phyloP scores from a whole-genome alignment of 2,113 vertebrate genomes.

The Dipodomys stephensi region DNA sequence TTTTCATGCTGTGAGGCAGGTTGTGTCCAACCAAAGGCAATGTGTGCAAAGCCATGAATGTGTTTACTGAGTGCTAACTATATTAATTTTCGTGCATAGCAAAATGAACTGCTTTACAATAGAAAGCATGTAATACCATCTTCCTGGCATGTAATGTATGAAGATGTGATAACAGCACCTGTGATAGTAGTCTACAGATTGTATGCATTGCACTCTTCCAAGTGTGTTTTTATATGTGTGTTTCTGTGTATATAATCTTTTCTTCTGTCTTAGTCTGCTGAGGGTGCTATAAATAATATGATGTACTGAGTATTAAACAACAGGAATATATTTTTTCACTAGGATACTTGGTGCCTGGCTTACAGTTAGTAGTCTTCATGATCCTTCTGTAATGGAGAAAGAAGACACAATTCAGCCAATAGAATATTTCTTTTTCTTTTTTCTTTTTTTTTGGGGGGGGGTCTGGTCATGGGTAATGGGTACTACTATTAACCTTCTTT shows the following conservation, averaged over 20 bases:
- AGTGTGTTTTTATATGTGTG: background rate
- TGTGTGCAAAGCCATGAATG: background rate
- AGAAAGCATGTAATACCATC: background rate
- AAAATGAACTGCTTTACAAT: slow-evolving; percentile 30
- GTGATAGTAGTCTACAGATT: background rate
- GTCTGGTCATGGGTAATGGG: background rate
- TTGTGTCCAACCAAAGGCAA: background rate
- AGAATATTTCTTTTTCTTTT: background rate
- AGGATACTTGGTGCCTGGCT: background rate
- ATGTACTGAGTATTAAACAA: background rate
- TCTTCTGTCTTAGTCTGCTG: background rate
- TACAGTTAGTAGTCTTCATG: background rate
- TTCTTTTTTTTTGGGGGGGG: too few species aligned
- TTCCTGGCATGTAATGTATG: background rate
- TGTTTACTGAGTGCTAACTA: background rate
- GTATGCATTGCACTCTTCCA: background rate
- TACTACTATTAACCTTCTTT: background rate
- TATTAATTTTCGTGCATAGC: background rate
- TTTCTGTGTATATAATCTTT: background rate
- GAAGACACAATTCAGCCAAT: background rate
- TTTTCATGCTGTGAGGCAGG: background rate
- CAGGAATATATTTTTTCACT: background rate
- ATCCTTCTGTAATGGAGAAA: background rate
- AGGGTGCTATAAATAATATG: background rate
- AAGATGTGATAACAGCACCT: slow-evolving; percentile 6